phyloP scores from a whole-genome alignment of 2,113 vertebrate species.

The Apistogramma diplotaenia region DNA sequence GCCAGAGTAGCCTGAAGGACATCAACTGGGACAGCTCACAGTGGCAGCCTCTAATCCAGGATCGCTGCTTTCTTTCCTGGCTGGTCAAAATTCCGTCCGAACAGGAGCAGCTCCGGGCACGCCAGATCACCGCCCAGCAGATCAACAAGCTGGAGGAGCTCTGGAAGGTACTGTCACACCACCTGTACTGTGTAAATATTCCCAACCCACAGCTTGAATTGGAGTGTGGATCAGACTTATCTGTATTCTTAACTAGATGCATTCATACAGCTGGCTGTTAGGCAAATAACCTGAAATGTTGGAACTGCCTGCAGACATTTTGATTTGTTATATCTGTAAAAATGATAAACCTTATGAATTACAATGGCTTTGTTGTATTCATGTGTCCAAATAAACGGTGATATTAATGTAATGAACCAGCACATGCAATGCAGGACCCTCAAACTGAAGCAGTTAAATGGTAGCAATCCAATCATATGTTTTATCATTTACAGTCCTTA shows the following conservation, averaged over 20 bases:
- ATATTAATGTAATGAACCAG: background rate
- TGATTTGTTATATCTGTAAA: background rate
- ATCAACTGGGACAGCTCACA: constrained; percentile 99
- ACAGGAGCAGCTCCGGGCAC: constrained; percentile 94
- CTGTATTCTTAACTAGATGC: background rate
- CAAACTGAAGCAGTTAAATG: background rate
- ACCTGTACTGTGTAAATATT: background rate
- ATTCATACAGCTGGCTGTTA: background rate
- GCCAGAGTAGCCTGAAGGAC: constrained; percentile 98
- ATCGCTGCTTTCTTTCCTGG: constrained; percentile 98
- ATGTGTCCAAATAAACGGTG: background rate
- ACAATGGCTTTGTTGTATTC: background rate
- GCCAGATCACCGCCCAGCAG: constrained; percentile 97
- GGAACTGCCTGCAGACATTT: background rate
- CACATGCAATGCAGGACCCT: background rate
- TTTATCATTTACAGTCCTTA: background rate
- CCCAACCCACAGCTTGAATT: background rate
- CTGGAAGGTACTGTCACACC: constrained; percentile 85
- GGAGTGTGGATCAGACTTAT: background rate
- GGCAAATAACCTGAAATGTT: background rate
- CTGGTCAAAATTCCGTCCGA: constrained; percentile 98
- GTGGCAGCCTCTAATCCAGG: constrained; percentile 98
- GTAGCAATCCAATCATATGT: background rate
- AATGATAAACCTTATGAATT: background rate
- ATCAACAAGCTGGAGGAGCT: constrained; percentile 98